Base-by-base conservation (phyloP, 2,113 vertebrate species). In the Rostratula benghalensis region DNA sequence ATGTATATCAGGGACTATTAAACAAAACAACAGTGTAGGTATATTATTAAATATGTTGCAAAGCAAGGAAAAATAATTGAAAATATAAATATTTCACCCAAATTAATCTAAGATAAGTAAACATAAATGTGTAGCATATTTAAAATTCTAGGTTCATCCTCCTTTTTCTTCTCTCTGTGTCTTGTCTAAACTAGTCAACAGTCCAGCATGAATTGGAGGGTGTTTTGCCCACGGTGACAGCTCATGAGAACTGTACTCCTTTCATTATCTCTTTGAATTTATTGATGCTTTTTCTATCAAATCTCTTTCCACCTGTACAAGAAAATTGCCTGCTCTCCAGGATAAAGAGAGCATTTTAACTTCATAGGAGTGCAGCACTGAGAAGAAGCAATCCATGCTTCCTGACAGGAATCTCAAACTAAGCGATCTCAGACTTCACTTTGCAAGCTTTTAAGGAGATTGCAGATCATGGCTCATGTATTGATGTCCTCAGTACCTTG, bases 1-100 rank as follows among this genome's bases (percentile, higher is more conserved):
- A 59, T 16, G 7, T 2, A 6, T 37, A 56, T 54, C 16, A 31
- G 12, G 30, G 15, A 57, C 13, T 59, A 57, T 9, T 31, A 75
- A 48, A 6, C 9, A 84, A 59, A 80, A n/a, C 6, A 54, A 64
- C 25, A 19, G 1, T n/a, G 12, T 15, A 60, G 6, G 10, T 30
- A 75, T 39, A 39, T 27, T 57, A 54, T 27, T 60, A 60, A 60
- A 31, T 43, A 43, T 60, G 4, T 23, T 70, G 33, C 9, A 85
- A 13, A 1, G 1, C 4, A 78, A 65, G 13, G 12, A 31, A 60
- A 76, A 81, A 27, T 0, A 67, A 35, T 56, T 0, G 45, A 83
- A 83, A 83, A 8, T 9, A 56, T 5, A 59, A 59, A 71, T 20
- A 54, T 28, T 73, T 5, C 1, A 37, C 43, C 13, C 39, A 19